Base-by-base conservation (phyloP, 64 coral and sea anemone genomes). In the Porites australiensis region DNA sequence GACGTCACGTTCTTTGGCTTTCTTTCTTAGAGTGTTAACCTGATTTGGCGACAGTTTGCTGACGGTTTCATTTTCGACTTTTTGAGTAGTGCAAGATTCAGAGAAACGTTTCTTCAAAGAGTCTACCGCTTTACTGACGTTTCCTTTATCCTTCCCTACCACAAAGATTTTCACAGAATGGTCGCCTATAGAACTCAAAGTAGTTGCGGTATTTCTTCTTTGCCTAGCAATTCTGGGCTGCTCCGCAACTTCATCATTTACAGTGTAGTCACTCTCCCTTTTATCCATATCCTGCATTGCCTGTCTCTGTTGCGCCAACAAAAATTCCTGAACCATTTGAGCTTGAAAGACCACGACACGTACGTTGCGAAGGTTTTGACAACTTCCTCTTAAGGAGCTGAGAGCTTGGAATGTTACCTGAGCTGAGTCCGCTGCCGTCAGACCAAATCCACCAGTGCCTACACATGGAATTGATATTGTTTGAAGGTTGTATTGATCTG, bases 271-370 rank as follows among this genome's bases (percentile, higher is more conserved):
- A 57, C 54, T 57, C 3, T 57, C 4, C 54, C 12, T 7, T 12
- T 57, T 12, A 12, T 57, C 54, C 4, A 57, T 13, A 77, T 79
- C 12, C 23, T 79, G 76, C 50, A 79, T 50, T 23, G 16, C 87
- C 15, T 72, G 65, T 58, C 69, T 50, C 22, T 87, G 82, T 7
- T 92, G 81, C 53, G 65, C 70, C 50, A 86, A 72, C 20, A 75
- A 79, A 87, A 92, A 92, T 57, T 76, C 23, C 47, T 54, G 63
- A n/a, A 92, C 23, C 91, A 93, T 88, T 47, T 79, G 83, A 71
- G 64, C 63, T 77, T 95, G 78, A 59, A 88, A 93, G 49, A 93
- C 71, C 2, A 93, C 85, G 72, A 93, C 68, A 49, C 91, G 22
- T 3, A 93, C 86, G 18, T 79, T 86, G 21, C 53, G 74, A 12